phyloP scores from a whole-genome alignment of 2,797 vertebrate genomes.

The Cynopterus sphinx region DNA sequence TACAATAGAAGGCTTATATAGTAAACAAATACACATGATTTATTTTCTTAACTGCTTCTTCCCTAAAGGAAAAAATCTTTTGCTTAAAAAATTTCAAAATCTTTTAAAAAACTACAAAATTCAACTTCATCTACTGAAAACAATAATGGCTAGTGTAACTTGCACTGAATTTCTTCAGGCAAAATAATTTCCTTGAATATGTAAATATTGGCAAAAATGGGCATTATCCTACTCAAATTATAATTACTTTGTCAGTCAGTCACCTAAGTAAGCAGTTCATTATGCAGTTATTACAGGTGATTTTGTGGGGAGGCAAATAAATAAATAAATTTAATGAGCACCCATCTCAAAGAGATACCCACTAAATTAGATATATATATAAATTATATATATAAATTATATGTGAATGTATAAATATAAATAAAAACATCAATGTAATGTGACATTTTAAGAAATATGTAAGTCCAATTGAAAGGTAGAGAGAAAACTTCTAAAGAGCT shows the following conservation, averaged over 20 bases:
- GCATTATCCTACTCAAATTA: background rate
- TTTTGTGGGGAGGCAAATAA: background rate
- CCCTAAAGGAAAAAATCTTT: background rate
- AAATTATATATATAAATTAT: background rate
- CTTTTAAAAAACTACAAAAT: background rate
- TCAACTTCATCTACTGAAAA: background rate
- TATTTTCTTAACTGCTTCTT: background rate
- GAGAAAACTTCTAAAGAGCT: background rate
- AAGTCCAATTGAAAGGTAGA: background rate
- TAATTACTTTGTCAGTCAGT: background rate
- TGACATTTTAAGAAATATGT: background rate
- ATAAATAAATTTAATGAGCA: background rate
- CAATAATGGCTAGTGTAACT: background rate
- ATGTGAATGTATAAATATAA: background rate
- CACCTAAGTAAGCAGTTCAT: background rate
- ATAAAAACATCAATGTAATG: background rate
- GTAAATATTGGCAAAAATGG: background rate
- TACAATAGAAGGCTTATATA: background rate
- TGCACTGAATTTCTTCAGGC: background rate
- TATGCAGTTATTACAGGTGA: background rate
- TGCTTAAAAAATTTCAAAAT: background rate
- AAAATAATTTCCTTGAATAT: constrained; percentile 32
- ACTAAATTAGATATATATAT: background rate
- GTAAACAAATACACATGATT: background rate
- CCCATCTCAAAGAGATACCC: background rate